A percentile compares a stretch with the other conserved stretches of the same genome.
Evolutionary conservation across 2,113 vertebrate species (phyloP).

Genomic region (Ammospiza caudacuta): DNA sequence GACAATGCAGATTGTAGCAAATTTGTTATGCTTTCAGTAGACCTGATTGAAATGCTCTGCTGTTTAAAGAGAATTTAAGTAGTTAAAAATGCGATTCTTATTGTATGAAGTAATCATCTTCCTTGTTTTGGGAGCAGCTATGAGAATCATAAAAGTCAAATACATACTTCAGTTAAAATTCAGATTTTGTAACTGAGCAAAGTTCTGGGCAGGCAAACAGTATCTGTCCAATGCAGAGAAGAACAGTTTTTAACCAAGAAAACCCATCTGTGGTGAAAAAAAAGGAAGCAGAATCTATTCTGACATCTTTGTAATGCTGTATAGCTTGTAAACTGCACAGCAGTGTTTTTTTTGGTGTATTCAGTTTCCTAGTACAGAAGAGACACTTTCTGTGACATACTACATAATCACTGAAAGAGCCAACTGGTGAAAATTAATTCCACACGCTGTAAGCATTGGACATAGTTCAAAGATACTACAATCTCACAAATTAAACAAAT

Average conservation of each 20-base stretch:
- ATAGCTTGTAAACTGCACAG: conserved; percentile 15
- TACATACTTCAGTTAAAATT: not conserved
- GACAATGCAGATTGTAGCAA: not conserved
- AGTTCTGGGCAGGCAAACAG: not conserved
- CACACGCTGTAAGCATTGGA: not conserved
- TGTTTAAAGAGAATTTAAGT: not conserved
- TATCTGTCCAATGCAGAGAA: not conserved
- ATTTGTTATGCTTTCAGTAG: not conserved
- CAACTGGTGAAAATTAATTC: conserved; percentile 16
- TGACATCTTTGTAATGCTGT: not conserved
- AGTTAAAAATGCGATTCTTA: not conserved
- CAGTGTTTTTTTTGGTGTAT: not conserved
- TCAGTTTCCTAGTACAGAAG: not conserved
- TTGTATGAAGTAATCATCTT: not conserved
- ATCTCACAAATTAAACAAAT: not conserved
- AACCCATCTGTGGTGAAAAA: not conserved
- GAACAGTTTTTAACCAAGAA: not conserved
- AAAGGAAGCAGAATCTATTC: not conserved
- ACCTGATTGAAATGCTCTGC: not conserved
- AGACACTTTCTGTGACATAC: not conserved
- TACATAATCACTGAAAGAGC: not conserved
- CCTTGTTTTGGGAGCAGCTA: not conserved
- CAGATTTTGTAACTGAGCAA: not conserved
- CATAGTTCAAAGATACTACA: conserved; percentile 5
- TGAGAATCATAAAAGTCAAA: not conserved